These are phyloP conservation scores for Cottus gobio DNA, from an alignment of 2,113 vertebrate genomes.

Conservation along the genomic window DNA sequence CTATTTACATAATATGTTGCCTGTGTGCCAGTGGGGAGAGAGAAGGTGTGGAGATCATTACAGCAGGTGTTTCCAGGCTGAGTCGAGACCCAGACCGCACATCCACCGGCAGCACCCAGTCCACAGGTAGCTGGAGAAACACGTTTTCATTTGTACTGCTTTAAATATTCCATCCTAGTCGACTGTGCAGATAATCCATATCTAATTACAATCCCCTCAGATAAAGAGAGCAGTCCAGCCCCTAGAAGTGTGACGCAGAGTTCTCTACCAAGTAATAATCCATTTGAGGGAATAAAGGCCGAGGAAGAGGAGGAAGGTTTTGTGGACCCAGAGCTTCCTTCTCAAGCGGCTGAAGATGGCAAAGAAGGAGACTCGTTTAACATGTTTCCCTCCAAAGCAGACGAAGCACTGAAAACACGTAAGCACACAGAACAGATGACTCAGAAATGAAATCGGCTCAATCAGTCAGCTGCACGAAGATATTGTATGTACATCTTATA, in stretches of 20 bases:
- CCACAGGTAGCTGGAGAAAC: slow-evolving; percentile 83
- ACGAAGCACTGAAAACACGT: slow-evolving; percentile 84
- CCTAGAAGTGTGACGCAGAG: slow-evolving; percentile 44
- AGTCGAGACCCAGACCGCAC: slow-evolving; percentile 84
- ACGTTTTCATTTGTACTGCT: background rate
- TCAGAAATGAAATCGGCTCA: too few relatives aligned
- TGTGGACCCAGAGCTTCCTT: slow-evolving; percentile 74
- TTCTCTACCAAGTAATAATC: slow-evolving; percentile 58
- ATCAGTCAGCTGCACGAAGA: background rate
- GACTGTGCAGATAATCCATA: background rate
- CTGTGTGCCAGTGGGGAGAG: slow-evolving; percentile 85
- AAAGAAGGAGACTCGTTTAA: slow-evolving; percentile 66
- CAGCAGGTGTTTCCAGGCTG: slow-evolving; percentile 79
- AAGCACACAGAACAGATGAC: slow-evolving; percentile 24
- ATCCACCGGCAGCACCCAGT: slow-evolving; percentile 84
- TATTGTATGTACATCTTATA: background rate
- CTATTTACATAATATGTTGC: slow-evolving; percentile 26
- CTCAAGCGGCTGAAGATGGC: slow-evolving; percentile 61
- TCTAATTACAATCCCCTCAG: slow-evolving; percentile 51
- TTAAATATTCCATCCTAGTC: background rate
- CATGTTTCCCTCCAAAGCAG: slow-evolving; percentile 77
- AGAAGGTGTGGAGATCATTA: slow-evolving; percentile 86
- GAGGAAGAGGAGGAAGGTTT: slow-evolving; percentile 73
- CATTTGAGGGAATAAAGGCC: slow-evolving; percentile 71
- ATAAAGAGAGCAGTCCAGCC: slow-evolving; percentile 74